phyloP scores from a whole-genome alignment of 2,113 vertebrate genomes.

The Galeopterus variegatus region DNA sequence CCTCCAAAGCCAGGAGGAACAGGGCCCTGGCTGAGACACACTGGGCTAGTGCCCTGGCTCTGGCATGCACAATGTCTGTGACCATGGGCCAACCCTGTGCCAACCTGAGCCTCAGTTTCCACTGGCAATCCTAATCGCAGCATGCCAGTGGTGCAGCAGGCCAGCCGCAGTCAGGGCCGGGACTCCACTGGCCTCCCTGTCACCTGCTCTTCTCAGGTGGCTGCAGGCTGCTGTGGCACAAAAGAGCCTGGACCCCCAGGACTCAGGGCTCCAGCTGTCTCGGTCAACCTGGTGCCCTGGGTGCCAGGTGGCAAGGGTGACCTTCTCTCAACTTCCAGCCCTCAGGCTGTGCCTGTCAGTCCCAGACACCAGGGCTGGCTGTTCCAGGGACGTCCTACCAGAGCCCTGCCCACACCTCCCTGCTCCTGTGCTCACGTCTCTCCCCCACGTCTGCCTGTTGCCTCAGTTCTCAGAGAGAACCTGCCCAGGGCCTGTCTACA shows the following conservation, averaged over 20 bases:
- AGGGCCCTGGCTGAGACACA: not conserved
- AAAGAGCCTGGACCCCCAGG: not conserved
- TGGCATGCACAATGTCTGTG: not conserved
- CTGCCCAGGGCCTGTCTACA: not conserved
- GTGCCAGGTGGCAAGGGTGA: not conserved
- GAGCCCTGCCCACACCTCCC: not conserved
- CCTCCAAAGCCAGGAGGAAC: not conserved
- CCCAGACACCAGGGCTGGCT: rapidly evolving
- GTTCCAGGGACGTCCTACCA: rapidly evolving
- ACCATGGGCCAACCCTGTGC: not conserved
- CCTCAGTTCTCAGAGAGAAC: not conserved
- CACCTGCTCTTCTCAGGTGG: not conserved
- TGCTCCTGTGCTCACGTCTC: no score
- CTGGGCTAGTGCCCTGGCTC: not conserved
- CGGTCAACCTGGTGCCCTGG: rapidly evolving
- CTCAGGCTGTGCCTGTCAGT: rapidly evolving
- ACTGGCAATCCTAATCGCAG: rapidly evolving
- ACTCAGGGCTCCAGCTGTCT: not conserved
- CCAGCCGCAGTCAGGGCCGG: rapidly evolving
- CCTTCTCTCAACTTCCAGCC: not conserved
- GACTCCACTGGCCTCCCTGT: not conserved
- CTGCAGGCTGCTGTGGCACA: rapidly evolving
- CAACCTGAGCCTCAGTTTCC: not conserved
- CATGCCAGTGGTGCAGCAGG: not conserved
- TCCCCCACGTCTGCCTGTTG: not conserved